These are phyloP conservation scores for Cacatua alba DNA, from an alignment of 2,113 vertebrate genomes.

Conservation along the genomic window DNA sequence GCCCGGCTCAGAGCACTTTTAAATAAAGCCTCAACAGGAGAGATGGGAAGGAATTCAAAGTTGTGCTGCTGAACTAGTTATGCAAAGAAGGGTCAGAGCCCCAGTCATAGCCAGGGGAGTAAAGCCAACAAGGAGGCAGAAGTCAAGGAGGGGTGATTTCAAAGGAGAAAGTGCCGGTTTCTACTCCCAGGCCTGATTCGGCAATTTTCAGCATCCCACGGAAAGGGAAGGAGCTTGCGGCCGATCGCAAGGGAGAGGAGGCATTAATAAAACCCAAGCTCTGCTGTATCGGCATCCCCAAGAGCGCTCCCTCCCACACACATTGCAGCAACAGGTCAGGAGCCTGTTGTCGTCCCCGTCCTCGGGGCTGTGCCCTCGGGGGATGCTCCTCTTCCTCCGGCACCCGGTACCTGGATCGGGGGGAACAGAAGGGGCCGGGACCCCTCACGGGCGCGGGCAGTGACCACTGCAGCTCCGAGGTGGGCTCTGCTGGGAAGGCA, in stretches of 20 bases:
- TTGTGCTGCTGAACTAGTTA: background rate
- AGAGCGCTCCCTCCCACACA: background rate
- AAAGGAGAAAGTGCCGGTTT: background rate
- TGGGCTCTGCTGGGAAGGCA: background rate
- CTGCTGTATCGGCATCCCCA: background rate
- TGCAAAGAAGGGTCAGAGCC: conserved; percentile 20
- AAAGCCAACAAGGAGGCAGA: background rate
- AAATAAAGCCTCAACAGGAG: background rate
- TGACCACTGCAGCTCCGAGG: background rate
- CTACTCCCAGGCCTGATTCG: background rate
- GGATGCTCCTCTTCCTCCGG: background rate
- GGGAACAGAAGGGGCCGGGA: background rate
- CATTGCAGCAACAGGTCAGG: conserved; percentile 45
- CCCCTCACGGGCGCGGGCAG: background rate
- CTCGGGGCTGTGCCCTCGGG: background rate
- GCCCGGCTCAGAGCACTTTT: background rate
- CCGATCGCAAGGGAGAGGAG: background rate
- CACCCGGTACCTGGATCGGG: background rate
- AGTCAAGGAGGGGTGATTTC: background rate
- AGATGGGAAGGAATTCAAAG: background rate
- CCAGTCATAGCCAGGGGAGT: background rate
- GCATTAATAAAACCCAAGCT: background rate
- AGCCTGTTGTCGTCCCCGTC: background rate
- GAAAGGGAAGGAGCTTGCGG: background rate
- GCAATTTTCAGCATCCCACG: background rate